Percentiles rank a stretch among this genome's conserved stretches.
Evolutionary conservation across 2,113 vertebrate genomes (phyloP).

Genomic region (Perca flavescens): DNA sequence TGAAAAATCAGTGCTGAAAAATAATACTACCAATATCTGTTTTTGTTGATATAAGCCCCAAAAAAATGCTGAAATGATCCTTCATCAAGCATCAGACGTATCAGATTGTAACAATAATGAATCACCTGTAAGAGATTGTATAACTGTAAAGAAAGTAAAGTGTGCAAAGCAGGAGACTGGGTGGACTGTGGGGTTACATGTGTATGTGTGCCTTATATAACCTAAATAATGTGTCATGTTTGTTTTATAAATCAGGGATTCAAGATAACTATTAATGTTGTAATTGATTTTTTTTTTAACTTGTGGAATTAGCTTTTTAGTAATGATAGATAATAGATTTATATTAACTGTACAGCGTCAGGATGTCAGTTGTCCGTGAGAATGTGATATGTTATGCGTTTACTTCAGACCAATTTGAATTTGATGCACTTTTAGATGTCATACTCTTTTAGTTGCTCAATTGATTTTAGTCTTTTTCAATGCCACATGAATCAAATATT

Average conservation of each 20-base stretch:
- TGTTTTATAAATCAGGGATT: background rate
- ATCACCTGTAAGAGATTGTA: background rate
- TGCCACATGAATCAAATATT: background rate
- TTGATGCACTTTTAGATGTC: background rate
- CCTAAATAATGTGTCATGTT: background rate
- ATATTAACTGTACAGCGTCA: background rate
- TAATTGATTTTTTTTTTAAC: background rate
- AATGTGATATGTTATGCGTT: background rate
- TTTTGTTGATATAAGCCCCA: background rate
- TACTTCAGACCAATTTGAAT: background rate
- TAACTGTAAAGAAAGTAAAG: background rate
- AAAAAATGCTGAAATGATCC: background rate
- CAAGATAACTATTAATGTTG: background rate
- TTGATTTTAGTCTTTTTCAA: background rate
- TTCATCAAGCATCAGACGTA: background rate
- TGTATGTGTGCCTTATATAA: background rate
- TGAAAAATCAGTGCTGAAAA: background rate
- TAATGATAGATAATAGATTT: background rate
- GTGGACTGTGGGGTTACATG: background rate
- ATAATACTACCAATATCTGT: too few relatives aligned
- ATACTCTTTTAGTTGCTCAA: background rate
- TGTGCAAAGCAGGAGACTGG: too few relatives aligned
- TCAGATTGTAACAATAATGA: background rate
- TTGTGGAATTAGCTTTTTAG: background rate
- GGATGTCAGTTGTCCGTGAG: background rate